Percentiles rank a stretch among this genome's conserved stretches.
phyloP scores from a whole-genome alignment of 2,888 invertebrate species.

The Epistrophe grossulariae region DNA sequence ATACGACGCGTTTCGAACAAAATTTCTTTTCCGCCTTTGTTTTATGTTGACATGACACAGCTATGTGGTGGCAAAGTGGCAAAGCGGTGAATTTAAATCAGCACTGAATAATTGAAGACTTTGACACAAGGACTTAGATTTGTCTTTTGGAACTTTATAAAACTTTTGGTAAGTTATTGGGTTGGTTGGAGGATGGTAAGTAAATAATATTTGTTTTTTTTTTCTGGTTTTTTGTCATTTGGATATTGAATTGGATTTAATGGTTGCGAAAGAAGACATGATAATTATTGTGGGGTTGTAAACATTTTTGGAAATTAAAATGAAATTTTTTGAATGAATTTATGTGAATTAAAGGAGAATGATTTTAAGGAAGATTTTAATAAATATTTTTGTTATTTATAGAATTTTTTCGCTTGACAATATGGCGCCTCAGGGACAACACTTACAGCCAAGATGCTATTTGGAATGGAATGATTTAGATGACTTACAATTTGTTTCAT shows the following conservation, averaged over 20 bases:
- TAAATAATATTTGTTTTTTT: background rate
- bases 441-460: too few species aligned
- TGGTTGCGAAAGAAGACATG: background rate
- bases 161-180: slow-evolving; percentile 35
- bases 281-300: background rate
- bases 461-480: too few species aligned
- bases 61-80: slow-evolving; percentile 70
- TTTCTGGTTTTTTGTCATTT: background rate
- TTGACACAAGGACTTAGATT: slow-evolving; percentile 62
- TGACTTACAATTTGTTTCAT: too few species aligned
- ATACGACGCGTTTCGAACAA: slow-evolving; percentile 26
- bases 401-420: too few species aligned
- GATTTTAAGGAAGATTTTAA: too few species aligned
- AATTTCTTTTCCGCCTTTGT: slow-evolving; percentile 49
- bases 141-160: slow-evolving; percentile 56
- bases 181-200: background rate
- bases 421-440: too few species aligned
- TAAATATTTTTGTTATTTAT: too few species aligned
- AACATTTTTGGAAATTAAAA: background rate
- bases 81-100: slow-evolving; percentile 71
- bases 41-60: slow-evolving; percentile 67
- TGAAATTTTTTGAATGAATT: background rate
- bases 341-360: background rate
- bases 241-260: background rate
- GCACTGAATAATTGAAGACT: slow-evolving; percentile 72